Conservation (phyloP, 1,140 invertebrate species). For the Drosophila mayri region DNA sequence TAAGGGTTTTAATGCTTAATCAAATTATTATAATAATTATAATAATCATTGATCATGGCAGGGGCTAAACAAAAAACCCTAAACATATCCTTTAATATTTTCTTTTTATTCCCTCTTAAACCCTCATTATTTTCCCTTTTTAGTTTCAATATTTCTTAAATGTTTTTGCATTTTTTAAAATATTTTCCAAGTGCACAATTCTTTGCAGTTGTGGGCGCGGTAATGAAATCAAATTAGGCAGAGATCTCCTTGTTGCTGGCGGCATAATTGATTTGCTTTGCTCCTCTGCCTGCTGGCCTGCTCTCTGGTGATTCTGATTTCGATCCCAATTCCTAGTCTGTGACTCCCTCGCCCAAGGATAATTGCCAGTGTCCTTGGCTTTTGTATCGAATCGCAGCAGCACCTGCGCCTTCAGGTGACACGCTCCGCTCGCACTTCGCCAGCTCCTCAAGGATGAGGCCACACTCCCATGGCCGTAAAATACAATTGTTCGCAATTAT, state of each 20-base stretch:
- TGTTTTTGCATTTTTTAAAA: neutral
- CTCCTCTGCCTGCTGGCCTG: slow-evolving; percentile 11
- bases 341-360: slow-evolving; percentile 62
- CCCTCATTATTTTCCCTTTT: neutral
- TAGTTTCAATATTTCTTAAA: neutral
- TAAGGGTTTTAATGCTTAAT: neutral
- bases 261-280: slow-evolving; percentile 67
- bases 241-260: slow-evolving; percentile 55
- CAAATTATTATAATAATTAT: neutral
- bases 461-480: slow-evolving; percentile 50
- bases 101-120: too few relatives aligned
- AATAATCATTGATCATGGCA: neutral
- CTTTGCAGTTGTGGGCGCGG: slow-evolving; percentile 78
- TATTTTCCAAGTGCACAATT: slow-evolving; percentile 23
- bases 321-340: slow-evolving; percentile 1
- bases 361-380: slow-evolving; percentile 57
- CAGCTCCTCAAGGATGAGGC: slow-evolving; percentile 18
- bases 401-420: slow-evolving; percentile 39
- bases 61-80: too few relatives aligned
- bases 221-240: slow-evolving; percentile 85
- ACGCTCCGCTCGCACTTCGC: slow-evolving; percentile 50
- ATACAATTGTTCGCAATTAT: slow-evolving; percentile 72
- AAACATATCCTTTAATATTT: neutral
- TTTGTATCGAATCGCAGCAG: slow-evolving; percentile 11
- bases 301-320: neutral